Conservation (phyloP, 2,888 invertebrate genomes). For the Melanotus villosus region DNA sequence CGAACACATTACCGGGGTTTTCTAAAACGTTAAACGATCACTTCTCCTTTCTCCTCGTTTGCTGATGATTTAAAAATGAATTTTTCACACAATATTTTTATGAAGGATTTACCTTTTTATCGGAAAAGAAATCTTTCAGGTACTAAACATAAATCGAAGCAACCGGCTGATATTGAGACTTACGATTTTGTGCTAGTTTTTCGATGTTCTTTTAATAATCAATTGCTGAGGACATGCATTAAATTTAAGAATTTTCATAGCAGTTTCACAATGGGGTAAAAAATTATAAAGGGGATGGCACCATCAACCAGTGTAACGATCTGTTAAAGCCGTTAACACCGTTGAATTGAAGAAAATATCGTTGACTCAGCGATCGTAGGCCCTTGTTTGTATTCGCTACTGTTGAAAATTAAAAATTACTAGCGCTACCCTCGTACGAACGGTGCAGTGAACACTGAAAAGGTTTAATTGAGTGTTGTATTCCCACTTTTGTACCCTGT, state of each 20-base stretch:
- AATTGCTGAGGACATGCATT: no score
- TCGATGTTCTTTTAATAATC: no score
- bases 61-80: not conserved
- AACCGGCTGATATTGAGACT: no score
- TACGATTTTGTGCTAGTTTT: no score
- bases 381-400: constrained; percentile 28
- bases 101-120: not conserved
- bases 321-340: constrained; percentile 36
- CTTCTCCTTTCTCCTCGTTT: not conserved
- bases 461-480: constrained; percentile 51
- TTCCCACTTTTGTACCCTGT: constrained; percentile 43
- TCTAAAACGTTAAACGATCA: not conserved
- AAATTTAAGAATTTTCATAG: no score
- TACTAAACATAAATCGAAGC: no score
- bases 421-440: constrained; percentile 27
- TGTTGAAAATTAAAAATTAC: constrained; percentile 37
- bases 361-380: constrained; percentile 26
- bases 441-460: constrained; percentile 38
- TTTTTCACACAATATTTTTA: not conserved
- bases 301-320: constrained; percentile 32
- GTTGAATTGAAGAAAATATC: constrained; percentile 31
- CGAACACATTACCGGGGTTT: not conserved
- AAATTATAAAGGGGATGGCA: constrained; percentile 21
- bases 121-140: no score
- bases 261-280: no score